These are phyloP conservation scores for Phengaris alcon DNA, from an alignment of 2,888 invertebrate species.

Conservation along the genomic window DNA sequence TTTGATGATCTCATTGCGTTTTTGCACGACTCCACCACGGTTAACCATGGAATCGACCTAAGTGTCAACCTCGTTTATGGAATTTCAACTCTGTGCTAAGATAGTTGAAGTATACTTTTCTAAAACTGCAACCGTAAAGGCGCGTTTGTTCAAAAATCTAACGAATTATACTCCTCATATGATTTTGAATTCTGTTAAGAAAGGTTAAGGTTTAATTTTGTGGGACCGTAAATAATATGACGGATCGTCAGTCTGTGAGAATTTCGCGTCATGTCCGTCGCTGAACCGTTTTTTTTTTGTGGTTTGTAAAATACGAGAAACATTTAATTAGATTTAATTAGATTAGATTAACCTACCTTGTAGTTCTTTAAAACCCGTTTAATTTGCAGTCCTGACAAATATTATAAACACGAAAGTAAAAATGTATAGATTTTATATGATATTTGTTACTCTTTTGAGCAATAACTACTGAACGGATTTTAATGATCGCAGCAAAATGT, in stretches of 20 bases:
- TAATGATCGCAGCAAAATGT: no score
- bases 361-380: not conserved
- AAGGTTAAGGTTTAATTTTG: not conserved
- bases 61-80: not conserved
- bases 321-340: no score
- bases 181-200: not conserved
- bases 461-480: no score
- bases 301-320: constrained; percentile 30
- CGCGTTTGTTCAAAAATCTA: not conserved
- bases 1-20: constrained; percentile 71
- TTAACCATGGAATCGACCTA: not conserved
- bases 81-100: not conserved
- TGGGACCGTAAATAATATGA: not conserved
- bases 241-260: constrained; percentile 41
- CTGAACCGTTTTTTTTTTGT: constrained; percentile 27
- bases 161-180: not conserved
- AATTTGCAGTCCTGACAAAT: not conserved
- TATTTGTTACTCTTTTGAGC: no score
- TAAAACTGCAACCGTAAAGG: not conserved
- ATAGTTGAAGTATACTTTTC: not conserved
- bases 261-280: constrained; percentile 42
- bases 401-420: not conserved
- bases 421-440: not conserved
- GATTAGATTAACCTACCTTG: no score
- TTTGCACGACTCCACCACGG: constrained; percentile 60